Evolutionary conservation across 2,888 invertebrate genomes (phyloP).

Genomic region (Pristionchus japonicus): DNA sequence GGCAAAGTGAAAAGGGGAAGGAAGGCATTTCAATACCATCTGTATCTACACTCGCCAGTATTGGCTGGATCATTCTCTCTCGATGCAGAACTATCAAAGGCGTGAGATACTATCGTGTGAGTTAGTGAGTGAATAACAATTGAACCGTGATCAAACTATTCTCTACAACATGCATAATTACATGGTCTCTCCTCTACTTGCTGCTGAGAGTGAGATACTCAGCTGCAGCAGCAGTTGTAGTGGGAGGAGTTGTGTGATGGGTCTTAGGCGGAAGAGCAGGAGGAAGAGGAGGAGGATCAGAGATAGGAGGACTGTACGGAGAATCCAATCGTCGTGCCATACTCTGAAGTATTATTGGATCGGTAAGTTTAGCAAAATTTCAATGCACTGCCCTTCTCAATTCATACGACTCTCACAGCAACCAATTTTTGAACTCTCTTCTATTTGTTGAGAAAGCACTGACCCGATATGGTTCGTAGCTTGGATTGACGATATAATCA

Average conservation of each 20-base stretch:
- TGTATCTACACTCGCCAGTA: background rate
- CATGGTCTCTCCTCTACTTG: background rate
- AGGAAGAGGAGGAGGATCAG: constrained; percentile 22
- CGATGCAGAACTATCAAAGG: background rate
- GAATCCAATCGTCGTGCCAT: constrained; percentile 31
- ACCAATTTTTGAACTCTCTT: no score
- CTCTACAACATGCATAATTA: background rate
- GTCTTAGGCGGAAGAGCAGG: background rate
- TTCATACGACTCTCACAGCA: no score
- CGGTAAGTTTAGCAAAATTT: no score
- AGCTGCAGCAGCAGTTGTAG: background rate
- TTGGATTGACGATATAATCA: constrained; percentile 31
- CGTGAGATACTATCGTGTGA: constrained; percentile 25
- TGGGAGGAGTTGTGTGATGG: background rate
- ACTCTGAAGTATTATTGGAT: no score
- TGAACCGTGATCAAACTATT: background rate
- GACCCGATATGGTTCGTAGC: constrained; percentile 35
- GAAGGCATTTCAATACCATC: background rate
- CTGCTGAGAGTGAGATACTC: constrained; percentile 28
- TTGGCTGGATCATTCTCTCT: background rate
- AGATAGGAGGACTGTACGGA: background rate
- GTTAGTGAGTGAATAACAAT: background rate
- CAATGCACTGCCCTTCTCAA: no score
- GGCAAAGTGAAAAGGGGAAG: background rate
- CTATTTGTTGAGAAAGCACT: background rate